These are phyloP conservation scores for Indicator indicator DNA, from an alignment of 2,113 vertebrate species.

Conservation along the genomic window DNA sequence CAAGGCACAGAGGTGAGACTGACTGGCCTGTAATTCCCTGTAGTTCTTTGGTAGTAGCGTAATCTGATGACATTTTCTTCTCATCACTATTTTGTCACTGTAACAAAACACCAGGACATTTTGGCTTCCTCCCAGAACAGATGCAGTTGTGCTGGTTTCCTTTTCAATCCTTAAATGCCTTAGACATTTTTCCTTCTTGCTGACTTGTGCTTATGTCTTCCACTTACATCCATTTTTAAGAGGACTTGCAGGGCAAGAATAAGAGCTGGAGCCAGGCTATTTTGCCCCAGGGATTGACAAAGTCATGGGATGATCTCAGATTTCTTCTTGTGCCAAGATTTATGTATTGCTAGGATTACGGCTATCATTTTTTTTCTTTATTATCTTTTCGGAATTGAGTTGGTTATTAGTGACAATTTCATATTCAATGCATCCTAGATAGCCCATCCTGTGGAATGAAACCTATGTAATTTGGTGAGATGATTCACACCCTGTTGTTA, in stretches of 20 bases:
- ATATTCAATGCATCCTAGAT: not conserved
- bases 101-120: not conserved
- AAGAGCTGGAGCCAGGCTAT: not conserved
- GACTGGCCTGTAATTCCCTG: too few relatives aligned
- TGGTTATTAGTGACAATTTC: not conserved
- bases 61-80: conserved; percentile 26
- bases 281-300: not conserved
- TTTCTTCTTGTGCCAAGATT: rapidly evolving
- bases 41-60: not conserved
- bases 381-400: not conserved
- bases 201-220: not conserved
- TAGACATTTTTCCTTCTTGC: not conserved
- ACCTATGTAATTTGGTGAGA: not conserved
- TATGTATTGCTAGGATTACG: not conserved
- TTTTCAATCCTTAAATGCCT: not conserved
- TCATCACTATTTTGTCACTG: conserved; percentile 30
- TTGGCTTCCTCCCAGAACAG: not conserved
- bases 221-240: not conserved
- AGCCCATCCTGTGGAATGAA: not conserved
- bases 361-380: rapidly evolving
- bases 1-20: too few relatives aligned
- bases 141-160: not conserved
- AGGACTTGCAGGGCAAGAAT: not conserved
- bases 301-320: not conserved
- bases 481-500: not conserved